These are phyloP conservation scores for Schizopygopsis malacanthus DNA, from an alignment of 2,797 vertebrate species.

Conservation along the genomic window DNA sequence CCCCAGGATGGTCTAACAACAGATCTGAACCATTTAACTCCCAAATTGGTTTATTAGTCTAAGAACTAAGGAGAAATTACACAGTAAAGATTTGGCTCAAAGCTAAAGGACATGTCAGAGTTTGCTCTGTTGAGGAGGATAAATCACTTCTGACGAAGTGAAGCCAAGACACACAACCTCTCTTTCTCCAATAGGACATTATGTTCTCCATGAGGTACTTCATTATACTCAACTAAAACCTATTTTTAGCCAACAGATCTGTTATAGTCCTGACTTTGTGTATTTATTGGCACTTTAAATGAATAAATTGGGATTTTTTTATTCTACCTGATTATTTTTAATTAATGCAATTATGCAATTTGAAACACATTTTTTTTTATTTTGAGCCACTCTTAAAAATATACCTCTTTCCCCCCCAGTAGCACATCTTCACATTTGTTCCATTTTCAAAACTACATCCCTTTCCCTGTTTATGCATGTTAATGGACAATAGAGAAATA, in stretches of 20 bases:
- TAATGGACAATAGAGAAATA: constrained; percentile 3
- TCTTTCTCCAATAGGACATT: constrained; percentile 29
- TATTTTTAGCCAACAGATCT: background rate
- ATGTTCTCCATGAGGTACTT: constrained; percentile 17
- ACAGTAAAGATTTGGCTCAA: constrained; percentile 56
- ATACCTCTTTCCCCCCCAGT: background rate
- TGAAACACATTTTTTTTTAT: background rate
- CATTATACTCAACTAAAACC: background rate
- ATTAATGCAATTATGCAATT: background rate
- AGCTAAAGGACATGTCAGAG: constrained; percentile 59
- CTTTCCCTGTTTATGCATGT: constrained; percentile 10
- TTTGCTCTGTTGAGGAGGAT: constrained; percentile 58
- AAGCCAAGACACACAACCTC: constrained; percentile 25
- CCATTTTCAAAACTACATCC: background rate
- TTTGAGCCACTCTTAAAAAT: background rate
- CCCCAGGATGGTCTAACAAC: constrained; percentile 45
- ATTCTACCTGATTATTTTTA: background rate
- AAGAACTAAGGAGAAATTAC: constrained; percentile 44
- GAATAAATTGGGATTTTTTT: background rate
- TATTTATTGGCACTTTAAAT: constrained; percentile 33
- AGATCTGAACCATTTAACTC: constrained; percentile 59
- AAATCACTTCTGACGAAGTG: constrained; percentile 45
- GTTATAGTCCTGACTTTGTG: background rate
- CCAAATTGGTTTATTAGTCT: constrained; percentile 60
- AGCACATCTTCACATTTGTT: background rate